Conservation (phyloP, 2,113 vertebrate genomes). For the Hippocampus zosterae region DNA sequence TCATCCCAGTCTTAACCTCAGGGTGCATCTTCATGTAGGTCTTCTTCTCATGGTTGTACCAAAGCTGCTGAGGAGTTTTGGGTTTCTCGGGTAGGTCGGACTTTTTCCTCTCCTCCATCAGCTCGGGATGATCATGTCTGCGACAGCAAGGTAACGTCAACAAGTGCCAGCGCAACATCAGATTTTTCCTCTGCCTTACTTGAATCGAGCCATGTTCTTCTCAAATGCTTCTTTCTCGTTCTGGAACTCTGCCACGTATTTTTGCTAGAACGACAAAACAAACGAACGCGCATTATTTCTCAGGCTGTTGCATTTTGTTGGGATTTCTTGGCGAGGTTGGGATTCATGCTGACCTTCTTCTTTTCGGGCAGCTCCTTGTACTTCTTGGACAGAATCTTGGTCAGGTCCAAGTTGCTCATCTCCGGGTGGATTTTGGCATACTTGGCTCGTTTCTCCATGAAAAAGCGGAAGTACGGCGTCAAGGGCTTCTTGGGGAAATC, state of each 20-base stretch:
- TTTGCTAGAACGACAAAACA: constrained; percentile 59
- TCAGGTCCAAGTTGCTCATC: constrained; percentile 80
- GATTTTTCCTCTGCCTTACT: constrained; percentile 45
- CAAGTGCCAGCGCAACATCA: too few relatives aligned
- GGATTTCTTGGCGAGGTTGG: too few relatives aligned
- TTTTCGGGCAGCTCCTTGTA: constrained; percentile 79
- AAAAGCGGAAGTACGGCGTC: constrained; percentile 78
- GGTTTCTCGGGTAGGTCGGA: constrained; percentile 77
- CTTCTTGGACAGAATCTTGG: constrained; percentile 79
- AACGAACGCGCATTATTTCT: too few relatives aligned
- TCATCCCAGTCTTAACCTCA: constrained; percentile 48
- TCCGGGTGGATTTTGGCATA: constrained; percentile 80
- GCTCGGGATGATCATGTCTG: constrained; percentile 75
- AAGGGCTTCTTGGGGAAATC: constrained; percentile 79
- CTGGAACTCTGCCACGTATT: constrained; percentile 77
- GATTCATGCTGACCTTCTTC: constrained; percentile 62
- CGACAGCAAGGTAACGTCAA: neutral
- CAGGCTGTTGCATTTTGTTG: neutral
- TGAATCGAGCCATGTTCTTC: constrained; percentile 78
- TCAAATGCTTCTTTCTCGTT: constrained; percentile 75
- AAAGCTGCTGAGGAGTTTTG: constrained; percentile 78
- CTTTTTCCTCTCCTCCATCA: constrained; percentile 75
- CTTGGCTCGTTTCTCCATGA: constrained; percentile 80
- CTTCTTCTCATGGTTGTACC: constrained; percentile 82
- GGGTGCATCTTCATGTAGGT: constrained; percentile 76